Base-by-base conservation (phyloP, 1,140 invertebrate species). In the Drosophila kanapiae region DNA sequence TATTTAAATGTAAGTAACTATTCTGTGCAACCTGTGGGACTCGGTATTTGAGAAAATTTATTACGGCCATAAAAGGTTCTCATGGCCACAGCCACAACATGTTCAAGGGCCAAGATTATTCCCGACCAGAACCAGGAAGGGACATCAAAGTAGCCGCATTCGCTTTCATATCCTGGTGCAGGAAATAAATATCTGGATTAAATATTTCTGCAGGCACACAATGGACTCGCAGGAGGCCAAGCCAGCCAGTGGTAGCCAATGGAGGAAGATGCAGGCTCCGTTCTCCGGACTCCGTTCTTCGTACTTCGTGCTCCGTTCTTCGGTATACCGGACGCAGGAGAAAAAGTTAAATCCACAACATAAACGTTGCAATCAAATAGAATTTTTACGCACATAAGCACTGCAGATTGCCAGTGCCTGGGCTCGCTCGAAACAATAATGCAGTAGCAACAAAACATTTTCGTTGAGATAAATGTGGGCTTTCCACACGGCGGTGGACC, bases 131-230 rank as follows among this genome's bases (percentile, higher is more conserved):
- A 43, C 31, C 35, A 38, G 43, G 54, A 49, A 61, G 59, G 76
- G 23, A 45, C 75, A 79, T 79, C 82, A 86, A 86, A 82, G 79
- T 76, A 71, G 56, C 70, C 68, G 64, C 78, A 81, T 75, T 65
- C 57, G 54, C 62, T 79, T 74, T 79, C 63, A 60, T 59, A 87
- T 87, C 76, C 80, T 87, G 76, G 63, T 77, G 60, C 79, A 87
- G 83, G 61, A 87, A 82, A 87, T 87, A 82, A 87, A 86, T 86
- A 86, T 82, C 58, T 75, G 75, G 64, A 86, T 82, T 86, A 86
- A 79, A 82, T 75, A 86, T 86, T 82, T 82, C 38, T 75, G 59
- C 59, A 76, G 54, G 71, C 71, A 58, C 57, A 75, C 71, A 76
- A 76, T 65, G 49, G 57, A 38, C n/a, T 37, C 27, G 40, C 62